These are phyloP conservation scores for Luehdorfia chinensis DNA, from an alignment of 1,140 invertebrate genomes.

Conservation along the genomic window DNA sequence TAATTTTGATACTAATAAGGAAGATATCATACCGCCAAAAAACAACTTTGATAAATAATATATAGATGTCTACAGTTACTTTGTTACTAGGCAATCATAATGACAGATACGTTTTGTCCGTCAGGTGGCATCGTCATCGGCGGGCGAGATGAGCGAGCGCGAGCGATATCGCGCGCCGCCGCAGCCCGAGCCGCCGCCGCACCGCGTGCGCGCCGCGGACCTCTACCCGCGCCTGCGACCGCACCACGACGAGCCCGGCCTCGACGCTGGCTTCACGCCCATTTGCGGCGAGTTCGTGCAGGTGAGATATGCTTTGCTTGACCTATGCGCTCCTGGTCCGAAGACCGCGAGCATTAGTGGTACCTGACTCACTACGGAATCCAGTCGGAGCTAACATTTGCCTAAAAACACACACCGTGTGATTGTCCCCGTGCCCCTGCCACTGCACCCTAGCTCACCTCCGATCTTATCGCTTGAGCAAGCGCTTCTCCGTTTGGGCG, in stretches of 20 bases:
- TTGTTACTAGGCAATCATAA: conserved; percentile 8
- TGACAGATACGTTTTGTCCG: conserved; percentile 1
- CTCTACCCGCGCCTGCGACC: conserved; percentile 62
- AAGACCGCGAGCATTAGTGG: too few relatives aligned
- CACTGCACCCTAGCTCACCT: too few relatives aligned
- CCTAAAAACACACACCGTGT: too few relatives aligned
- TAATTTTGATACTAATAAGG: too few relatives aligned
- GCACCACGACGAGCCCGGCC: conserved; percentile 65
- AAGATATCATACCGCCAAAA: too few relatives aligned
- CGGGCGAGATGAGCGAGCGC: conserved; percentile 63
- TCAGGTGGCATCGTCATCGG: conserved; percentile 36
- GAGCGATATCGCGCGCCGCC: conserved; percentile 62
- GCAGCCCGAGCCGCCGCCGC: conserved; percentile 60
- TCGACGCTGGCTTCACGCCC: conserved; percentile 62
- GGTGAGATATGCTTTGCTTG: conserved; percentile 35
- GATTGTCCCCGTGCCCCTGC: too few relatives aligned
- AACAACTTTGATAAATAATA: too few relatives aligned
- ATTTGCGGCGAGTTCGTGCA: conserved; percentile 73
- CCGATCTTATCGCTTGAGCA: too few relatives aligned
- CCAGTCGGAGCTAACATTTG: too few relatives aligned
- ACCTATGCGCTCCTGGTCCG: background rate
- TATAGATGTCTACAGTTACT: too few relatives aligned
- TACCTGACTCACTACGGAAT: too few relatives aligned
- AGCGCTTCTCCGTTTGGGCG: too few relatives aligned
- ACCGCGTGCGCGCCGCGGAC: conserved; percentile 63